A percentile compares a stretch with the other conserved stretches of the same genome.
Conservation (phyloP, 2,113 vertebrate species). For the Motacilla tschutschensis region DNA sequence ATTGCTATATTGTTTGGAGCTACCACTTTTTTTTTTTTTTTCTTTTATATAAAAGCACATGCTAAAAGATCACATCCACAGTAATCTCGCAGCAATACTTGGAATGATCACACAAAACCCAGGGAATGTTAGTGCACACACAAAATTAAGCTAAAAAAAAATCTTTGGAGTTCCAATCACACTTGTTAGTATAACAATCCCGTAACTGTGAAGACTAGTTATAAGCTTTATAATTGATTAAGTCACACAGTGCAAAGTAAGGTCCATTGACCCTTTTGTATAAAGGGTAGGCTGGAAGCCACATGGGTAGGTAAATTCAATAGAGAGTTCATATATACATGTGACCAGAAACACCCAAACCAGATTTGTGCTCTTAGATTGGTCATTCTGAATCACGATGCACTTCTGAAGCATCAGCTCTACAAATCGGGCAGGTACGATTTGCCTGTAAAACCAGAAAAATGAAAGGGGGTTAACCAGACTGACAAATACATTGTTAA, state of each 20-base stretch:
- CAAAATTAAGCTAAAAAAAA: slow-evolving; percentile 77
- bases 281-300: slow-evolving; percentile 84
- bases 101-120: slow-evolving; percentile 85
- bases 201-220: slow-evolving; percentile 81
- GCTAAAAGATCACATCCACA: slow-evolving; percentile 84
- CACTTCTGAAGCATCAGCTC: slow-evolving; percentile 96
- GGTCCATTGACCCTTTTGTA: slow-evolving; percentile 78
- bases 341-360: slow-evolving; percentile 75
- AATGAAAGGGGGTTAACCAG: not conserved
- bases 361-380: slow-evolving; percentile 70
- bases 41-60: slow-evolving; percentile 82
- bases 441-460: slow-evolving; percentile 82
- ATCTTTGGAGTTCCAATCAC: slow-evolving; percentile 92
- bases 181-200: slow-evolving; percentile 84
- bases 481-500: not conserved
- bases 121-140: slow-evolving; percentile 89
- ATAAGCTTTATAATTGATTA: slow-evolving; percentile 83
- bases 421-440: slow-evolving; percentile 95
- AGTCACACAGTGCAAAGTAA: slow-evolving; percentile 88
- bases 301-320: slow-evolving; percentile 75
- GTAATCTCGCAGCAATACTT: slow-evolving; percentile 83
- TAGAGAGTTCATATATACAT: slow-evolving; percentile 73
- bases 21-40: slow-evolving; percentile 62
- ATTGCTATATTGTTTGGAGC: slow-evolving; percentile 82
- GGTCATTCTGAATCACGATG: slow-evolving; percentile 96